Conservation (phyloP, 2,888 invertebrate species). For the Platerodrilus igneus region DNA sequence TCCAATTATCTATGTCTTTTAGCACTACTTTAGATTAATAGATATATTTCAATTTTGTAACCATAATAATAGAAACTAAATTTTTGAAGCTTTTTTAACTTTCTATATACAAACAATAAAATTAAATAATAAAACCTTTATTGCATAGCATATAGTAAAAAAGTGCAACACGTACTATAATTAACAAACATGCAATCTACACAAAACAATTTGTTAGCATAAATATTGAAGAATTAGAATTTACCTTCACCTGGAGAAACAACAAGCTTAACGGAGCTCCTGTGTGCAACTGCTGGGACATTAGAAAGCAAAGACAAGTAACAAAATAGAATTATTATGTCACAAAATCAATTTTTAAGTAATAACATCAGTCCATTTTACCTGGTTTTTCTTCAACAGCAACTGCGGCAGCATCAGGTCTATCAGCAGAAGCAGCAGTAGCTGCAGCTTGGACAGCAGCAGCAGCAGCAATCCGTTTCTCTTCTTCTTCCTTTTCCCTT, state of each 20-base stretch:
- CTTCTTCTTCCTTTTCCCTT: conserved; percentile 79
- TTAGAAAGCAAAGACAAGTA: conserved; percentile 23
- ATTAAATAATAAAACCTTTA: no score
- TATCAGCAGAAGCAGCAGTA: conserved; percentile 45
- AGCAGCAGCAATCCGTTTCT: conserved; percentile 59
- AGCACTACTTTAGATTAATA: no score
- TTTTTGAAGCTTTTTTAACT: no score
- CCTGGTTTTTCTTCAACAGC: conserved; percentile 57
- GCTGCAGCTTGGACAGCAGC: conserved; percentile 55
- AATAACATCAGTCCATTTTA: conserved; percentile 31
- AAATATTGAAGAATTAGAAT: conserved; percentile 7
- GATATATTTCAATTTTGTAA: no score
- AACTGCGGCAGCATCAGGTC: conserved; percentile 45
- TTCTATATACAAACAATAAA: no score
- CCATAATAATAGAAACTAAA: no score
- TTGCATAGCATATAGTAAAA: no score
- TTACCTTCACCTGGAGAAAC: conserved; percentile 48
- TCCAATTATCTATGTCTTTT: no score
- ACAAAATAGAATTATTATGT: conserved; percentile 8
- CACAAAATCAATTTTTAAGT: conserved; percentile 2
- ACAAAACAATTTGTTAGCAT: no score
- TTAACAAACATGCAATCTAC: conserved; percentile 1
- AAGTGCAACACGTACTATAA: background rate
- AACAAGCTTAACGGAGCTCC: conserved; percentile 43
- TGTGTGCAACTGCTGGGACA: conserved; percentile 43